Conservation (phyloP, 1,140 invertebrate species). For the Heliconius congener region DNA sequence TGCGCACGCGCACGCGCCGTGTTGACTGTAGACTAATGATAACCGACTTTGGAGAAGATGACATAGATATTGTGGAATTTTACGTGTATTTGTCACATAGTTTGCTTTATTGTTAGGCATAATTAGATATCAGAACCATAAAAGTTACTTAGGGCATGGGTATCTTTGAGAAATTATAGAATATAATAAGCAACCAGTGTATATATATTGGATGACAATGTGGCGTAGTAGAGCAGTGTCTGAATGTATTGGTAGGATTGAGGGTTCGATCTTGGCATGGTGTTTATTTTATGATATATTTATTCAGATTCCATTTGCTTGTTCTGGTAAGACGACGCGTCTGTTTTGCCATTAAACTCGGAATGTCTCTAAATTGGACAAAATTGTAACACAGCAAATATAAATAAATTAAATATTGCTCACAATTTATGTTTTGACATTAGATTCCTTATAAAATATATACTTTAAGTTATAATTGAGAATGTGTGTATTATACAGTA, state of each 20-base stretch:
- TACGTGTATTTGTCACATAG: neutral
- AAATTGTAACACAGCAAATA: too few species aligned
- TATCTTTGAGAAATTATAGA: too few species aligned
- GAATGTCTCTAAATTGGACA: too few species aligned
- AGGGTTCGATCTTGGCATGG: neutral
- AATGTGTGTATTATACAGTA: neutral
- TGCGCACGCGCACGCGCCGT: constrained; percentile 23
- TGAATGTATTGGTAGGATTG: neutral
- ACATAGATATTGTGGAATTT: constrained; percentile 27
- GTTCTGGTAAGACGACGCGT: too few species aligned
- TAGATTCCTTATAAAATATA: too few species aligned
- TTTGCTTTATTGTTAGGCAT: neutral
- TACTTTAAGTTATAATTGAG: too few species aligned
- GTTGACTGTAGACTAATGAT: constrained; percentile 33
- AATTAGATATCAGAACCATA: neutral
- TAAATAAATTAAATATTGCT: too few species aligned
- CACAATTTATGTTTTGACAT: too few species aligned
- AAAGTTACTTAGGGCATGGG: neutral
- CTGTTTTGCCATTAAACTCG: too few species aligned
- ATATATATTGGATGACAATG: too few species aligned
- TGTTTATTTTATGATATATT: neutral
- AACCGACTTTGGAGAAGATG: constrained; percentile 28
- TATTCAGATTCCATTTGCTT: neutral
- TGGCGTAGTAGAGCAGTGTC: too few species aligned
- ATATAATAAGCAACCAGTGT: too few species aligned